Conservation (phyloP, 2,797 vertebrate species). For the Potorous gilbertii region DNA sequence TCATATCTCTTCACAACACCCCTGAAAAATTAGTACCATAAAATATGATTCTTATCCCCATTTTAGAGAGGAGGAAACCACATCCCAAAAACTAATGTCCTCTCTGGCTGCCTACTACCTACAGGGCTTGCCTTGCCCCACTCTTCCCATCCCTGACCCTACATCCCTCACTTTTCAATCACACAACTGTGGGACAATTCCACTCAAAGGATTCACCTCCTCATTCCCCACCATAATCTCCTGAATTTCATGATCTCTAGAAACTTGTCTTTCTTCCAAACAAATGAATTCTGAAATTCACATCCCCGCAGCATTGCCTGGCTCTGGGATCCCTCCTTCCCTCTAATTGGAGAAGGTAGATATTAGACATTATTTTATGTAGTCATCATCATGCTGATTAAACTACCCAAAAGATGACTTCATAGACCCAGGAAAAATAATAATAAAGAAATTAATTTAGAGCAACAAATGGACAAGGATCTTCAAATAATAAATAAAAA, state of each 20-base stretch:
- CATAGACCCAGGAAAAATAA: too few relatives aligned
- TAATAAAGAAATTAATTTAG: too few relatives aligned
- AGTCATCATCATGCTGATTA: too few relatives aligned
- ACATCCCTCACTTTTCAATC: background rate
- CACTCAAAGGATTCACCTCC: background rate
- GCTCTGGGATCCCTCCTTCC: background rate
- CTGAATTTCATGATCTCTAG: background rate
- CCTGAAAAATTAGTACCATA: background rate
- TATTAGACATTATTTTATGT: background rate
- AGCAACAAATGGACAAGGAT: too few relatives aligned
- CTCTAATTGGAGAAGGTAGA: background rate
- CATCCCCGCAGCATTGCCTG: background rate
- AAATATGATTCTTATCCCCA: background rate
- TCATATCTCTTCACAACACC: background rate
- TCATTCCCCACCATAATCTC: background rate
- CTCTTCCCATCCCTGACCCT: too few relatives aligned
- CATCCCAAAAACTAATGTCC: background rate
- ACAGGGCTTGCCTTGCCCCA: background rate
- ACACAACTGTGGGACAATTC: background rate
- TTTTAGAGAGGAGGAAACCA: background rate
- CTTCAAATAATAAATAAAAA: too few relatives aligned
- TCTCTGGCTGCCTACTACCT: background rate
- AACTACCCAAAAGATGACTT: too few relatives aligned
- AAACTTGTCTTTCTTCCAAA: background rate
- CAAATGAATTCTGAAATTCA: background rate